Evolutionary conservation across 2,888 invertebrate genomes (phyloP), one percentile per base, ranked within the genome.

Genomic region (Trachelus iudaicus): DNA sequence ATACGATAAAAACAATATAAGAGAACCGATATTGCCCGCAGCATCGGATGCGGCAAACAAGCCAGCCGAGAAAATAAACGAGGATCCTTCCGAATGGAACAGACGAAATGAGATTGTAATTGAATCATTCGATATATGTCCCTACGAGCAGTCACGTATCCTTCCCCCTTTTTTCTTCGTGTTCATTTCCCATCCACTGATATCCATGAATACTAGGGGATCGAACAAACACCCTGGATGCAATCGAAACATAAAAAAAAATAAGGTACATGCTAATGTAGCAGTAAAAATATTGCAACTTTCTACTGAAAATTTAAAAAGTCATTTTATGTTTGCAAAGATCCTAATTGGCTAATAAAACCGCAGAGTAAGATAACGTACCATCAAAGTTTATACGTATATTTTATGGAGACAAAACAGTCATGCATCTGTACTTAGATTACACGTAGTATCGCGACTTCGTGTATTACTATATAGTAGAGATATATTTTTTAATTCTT

Each of bases 81-180:
- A 75, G 69, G 40, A 78, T 79, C 76, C 74, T 77, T 74, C 73
- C 73, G 77, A 69, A 73, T 73, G 76, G 73, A 79, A 79, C 80
- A 33, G 73, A 56, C 78, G 68, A 76, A 82, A 83, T 82, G 81
- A 78, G 77, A 80, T 82, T 81, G 77, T 81, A 81, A 83, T 82
- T 71, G 76, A 79, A 83, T 83, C 75, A 79, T 73, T 78, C 73
- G 78, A 77, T 79, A 77, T 68, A 79, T 77, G 77, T 31, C 30
- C 12, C 37, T 34, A 34, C n/a, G 23, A 74, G 34, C 34, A 37
- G 31, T 35, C 74, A 34, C 74, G 35, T 74, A 37, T 74, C 34
- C 35, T 35, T 74, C n/a, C 74, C 74, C 74, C 37, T 74, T 74
- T 37, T 34, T 34, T 37, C 23, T 34, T 34, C 74, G 34, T 35